These are phyloP conservation scores for Acrocera orbiculus DNA, from an alignment of 2,888 invertebrate species.

Conservation along the genomic window DNA sequence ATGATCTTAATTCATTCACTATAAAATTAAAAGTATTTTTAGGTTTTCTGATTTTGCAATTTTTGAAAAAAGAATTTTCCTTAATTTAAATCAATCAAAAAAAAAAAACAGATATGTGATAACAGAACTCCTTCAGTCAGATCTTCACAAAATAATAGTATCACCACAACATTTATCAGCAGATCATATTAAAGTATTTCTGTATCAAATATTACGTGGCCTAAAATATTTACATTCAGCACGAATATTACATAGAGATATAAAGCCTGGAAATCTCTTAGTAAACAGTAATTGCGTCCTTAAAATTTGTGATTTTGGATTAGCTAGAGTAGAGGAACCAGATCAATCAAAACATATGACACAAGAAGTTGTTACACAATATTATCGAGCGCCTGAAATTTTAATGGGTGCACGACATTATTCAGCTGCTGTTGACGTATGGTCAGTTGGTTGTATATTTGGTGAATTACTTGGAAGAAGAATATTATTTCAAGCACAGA, in stretches of 20 bases:
- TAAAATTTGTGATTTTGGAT: conserved; percentile 99
- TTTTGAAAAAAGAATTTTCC: conserved; percentile 6
- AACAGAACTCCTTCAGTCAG: conserved; percentile 97
- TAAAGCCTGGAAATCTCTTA: conserved; percentile 95
- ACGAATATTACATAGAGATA: conserved; percentile 93
- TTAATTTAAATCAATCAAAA: conserved; percentile 4
- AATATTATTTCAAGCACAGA: conserved; percentile 96
- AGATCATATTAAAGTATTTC: conserved; percentile 99
- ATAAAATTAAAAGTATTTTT: too few relatives aligned
- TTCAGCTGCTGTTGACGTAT: conserved; percentile 91
- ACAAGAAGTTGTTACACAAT: conserved; percentile 99
- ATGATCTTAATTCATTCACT: too few relatives aligned
- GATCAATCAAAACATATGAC: conserved; percentile 92
- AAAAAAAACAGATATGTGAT: conserved; percentile 74
- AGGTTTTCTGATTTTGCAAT: too few relatives aligned
- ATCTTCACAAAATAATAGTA: conserved; percentile 99
- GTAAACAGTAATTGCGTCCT: conserved; percentile 99
- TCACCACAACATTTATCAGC: conserved; percentile 97
- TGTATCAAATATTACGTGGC: conserved; percentile 99
- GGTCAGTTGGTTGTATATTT: conserved; percentile 99
- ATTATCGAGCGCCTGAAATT: conserved; percentile 97
- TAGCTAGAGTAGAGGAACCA: conserved; percentile 94
- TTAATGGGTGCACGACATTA: conserved; percentile 98
- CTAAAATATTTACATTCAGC: conserved; percentile 98
- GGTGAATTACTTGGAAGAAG: conserved; percentile 89